Percentiles rank a stretch among this genome's conserved stretches.
These are phyloP conservation scores for Lindbergichthys nudifrons DNA, from an alignment of 2,797 vertebrate species.

Conservation along the genomic window DNA sequence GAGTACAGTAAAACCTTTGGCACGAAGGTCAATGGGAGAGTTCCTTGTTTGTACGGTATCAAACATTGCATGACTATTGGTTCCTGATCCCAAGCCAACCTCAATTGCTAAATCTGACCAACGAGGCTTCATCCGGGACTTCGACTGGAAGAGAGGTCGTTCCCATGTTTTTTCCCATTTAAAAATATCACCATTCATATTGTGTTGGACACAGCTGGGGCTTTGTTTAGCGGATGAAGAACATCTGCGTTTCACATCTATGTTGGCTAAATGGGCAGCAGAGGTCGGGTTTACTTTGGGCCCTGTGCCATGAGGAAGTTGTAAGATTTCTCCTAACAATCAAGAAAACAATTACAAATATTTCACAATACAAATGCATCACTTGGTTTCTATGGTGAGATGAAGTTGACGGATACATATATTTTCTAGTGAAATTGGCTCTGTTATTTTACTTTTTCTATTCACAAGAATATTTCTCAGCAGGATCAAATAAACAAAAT, in stretches of 20 bases:
- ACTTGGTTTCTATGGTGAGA: background rate
- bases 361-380: background rate
- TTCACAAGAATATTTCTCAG: background rate
- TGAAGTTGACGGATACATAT: background rate
- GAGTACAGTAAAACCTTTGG: conserved; percentile 33
- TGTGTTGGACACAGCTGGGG: conserved; percentile 63
- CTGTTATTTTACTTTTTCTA: conserved; percentile 2
- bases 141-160: conserved; percentile 60
- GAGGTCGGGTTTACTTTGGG: conserved; percentile 42
- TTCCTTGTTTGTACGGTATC: conserved; percentile 31
- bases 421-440: background rate
- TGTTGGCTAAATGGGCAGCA: conserved; percentile 25
- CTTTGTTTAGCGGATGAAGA: conserved; percentile 63
- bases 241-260: conserved; percentile 78
- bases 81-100: conserved; percentile 42
- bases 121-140: conserved; percentile 49
- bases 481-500: background rate
- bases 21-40: conserved; percentile 50
- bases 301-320: conserved; percentile 66
- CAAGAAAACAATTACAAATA: conserved; percentile 1
- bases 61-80: conserved; percentile 16
- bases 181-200: conserved; percentile 73
- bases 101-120: conserved; percentile 44
- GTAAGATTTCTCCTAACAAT: conserved; percentile 25
- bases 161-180: conserved; percentile 57